Evolutionary conservation across 1,140 invertebrate genomes (phyloP).

Genomic region (Sesamia nonagrioides): DNA sequence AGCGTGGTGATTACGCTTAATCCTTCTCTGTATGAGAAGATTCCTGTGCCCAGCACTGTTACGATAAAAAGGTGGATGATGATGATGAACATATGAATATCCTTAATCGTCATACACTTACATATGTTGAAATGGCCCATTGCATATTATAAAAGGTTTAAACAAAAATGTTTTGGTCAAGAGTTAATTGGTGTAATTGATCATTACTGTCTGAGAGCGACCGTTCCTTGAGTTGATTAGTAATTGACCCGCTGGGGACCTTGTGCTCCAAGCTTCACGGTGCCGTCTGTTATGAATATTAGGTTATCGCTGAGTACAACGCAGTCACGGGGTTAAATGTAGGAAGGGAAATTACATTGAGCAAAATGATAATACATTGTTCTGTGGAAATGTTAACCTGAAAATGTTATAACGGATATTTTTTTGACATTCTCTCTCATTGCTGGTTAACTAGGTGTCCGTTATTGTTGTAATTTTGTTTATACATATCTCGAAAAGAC

Average conservation of each 20-base stretch:
- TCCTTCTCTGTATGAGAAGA: no score
- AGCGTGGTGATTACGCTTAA: no score
- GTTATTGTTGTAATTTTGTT: no score
- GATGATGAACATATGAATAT: no score
- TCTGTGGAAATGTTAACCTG: background rate
- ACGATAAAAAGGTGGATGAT: no score
- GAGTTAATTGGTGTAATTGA: constrained; percentile 81
- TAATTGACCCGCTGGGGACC: constrained; percentile 76
- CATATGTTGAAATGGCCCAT: background rate
- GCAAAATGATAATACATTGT: background rate
- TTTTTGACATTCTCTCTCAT: background rate
- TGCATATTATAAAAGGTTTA: constrained; percentile 60
- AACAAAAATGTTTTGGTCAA: constrained; percentile 72
- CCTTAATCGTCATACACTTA: background rate
- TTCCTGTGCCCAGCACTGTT: no score
- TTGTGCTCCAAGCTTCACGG: constrained; percentile 55
- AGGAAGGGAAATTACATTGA: background rate
- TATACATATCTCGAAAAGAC: no score
- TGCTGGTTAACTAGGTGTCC: background rate
- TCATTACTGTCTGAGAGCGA: constrained; percentile 73
- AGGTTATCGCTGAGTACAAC: constrained; percentile 40
- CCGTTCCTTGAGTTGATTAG: constrained; percentile 72
- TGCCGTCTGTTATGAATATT: constrained; percentile 46
- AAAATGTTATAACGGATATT: background rate
- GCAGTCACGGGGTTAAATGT: constrained; percentile 31